Base-by-base conservation (phyloP, 2,888 invertebrate species). In the Andrena bucephala region DNA sequence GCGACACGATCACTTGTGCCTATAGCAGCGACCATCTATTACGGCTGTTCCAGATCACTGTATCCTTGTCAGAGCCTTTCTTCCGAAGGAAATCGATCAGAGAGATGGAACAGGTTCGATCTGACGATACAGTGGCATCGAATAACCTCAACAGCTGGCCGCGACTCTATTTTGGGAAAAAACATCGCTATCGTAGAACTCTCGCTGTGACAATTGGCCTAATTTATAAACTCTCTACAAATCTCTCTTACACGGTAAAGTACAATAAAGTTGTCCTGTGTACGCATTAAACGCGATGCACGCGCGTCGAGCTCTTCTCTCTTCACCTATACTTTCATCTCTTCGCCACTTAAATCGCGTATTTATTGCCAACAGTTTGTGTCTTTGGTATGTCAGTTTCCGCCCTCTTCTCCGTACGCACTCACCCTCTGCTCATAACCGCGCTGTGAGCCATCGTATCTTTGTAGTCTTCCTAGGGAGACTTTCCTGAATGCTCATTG, bases 151-250 rank as follows among this genome's bases (percentile, higher is more conserved):
- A 72, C 57, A 68, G 81, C 63, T 42, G 72, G 62, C 67, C 66
- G n/a, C 67, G 31, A 50, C 81, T 42, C 60, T 62, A 71, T 24
- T 54, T 54, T n/a, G 60, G 67, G 68, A 65, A 76, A 57, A 68
- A 78, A 71, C 57, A 77, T 86, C 72, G 77, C 82, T 80, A 80
- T 73, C 71, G 54, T 68, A 85, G 76, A 81, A 81, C 87, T 85
- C 83, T 83, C 83, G 83, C 84, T 77, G 81, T 83, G 73, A 80
- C 83, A 76, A 79, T 73, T 83, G 83, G 73, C 77, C 82, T 90
- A 87, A 85, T 20, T 57, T 90, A 88, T 87, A 90, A 90, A 90
- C 82, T 86, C 81, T 81, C 87, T 90, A 88, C 89, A 88, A 90
- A 90, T 86, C 81, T 87, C 81, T 76, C 82, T 83, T 82, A 85